Percentiles rank a stretch among this genome's conserved stretches.
These are phyloP conservation scores for Sinopyrophorus schimmeli DNA, from an alignment of 2,888 invertebrate species.

Conservation along the genomic window DNA sequence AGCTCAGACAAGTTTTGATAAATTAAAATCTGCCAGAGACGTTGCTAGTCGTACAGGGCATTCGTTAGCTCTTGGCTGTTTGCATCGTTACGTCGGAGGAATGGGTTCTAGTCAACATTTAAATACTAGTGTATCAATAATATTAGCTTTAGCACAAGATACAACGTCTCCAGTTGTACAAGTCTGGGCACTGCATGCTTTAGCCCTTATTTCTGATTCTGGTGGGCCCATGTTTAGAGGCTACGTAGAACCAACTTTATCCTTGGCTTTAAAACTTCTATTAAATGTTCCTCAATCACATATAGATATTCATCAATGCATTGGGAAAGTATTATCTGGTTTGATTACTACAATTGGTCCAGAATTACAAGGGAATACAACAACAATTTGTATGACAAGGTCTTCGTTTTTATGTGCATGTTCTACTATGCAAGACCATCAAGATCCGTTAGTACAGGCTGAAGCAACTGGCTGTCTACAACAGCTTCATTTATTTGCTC, in stretches of 20 bases:
- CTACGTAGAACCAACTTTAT: conserved; percentile 93
- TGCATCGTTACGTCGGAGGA: conserved; percentile 94
- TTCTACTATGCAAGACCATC: conserved; percentile 88
- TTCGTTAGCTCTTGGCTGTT: conserved; percentile 91
- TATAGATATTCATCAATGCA: conserved; percentile 90
- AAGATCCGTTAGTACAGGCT: conserved; percentile 89
- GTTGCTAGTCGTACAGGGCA: conserved; percentile 85
- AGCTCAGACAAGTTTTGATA: conserved; percentile 88
- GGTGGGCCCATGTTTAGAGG: conserved; percentile 99
- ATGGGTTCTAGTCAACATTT: conserved; percentile 95
- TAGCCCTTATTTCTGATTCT: conserved; percentile 94
- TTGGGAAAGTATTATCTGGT: conserved; percentile 91
- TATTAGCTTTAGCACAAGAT: conserved; percentile 93
- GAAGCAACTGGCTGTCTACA: conserved; percentile 96
- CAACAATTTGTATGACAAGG: conserved; percentile 73
- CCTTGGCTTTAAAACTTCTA: conserved; percentile 85
- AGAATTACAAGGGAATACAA: conserved; percentile 86
- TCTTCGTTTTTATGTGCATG: conserved; percentile 91
- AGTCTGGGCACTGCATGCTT: conserved; percentile 95
- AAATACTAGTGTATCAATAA: conserved; percentile 90
- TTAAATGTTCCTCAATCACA: conserved; percentile 88
- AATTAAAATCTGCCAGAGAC: conserved; percentile 83
- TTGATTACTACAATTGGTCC: conserved; percentile 98
- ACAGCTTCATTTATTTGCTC: conserved; percentile 97
- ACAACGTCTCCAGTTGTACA: conserved; percentile 92